phyloP scores from a whole-genome alignment of 2,888 invertebrate genomes.

The Furcula furcula region DNA sequence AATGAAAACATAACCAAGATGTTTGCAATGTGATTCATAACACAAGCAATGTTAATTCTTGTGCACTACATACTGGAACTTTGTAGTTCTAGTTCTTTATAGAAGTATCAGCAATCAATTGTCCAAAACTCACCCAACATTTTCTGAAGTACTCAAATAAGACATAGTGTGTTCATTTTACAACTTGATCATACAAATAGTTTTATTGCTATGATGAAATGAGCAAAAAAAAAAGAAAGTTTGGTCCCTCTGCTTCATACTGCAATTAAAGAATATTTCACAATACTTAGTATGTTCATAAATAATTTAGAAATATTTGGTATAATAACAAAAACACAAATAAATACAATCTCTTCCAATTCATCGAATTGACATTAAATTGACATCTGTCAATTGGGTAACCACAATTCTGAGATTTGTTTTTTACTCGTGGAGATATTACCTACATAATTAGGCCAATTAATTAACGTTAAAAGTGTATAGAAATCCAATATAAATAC shows the following conservation, averaged over 20 bases:
- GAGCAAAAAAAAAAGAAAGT: slow-evolving; percentile 40
- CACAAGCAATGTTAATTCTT: too few species aligned
- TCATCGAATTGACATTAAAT: slow-evolving; percentile 51
- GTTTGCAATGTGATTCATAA: too few species aligned
- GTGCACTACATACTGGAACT: too few species aligned
- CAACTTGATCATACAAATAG: slow-evolving; percentile 57
- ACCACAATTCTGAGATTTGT: slow-evolving; percentile 10
- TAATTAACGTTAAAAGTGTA: too few species aligned
- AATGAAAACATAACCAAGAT: too few species aligned
- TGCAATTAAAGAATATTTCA: slow-evolving; percentile 37
- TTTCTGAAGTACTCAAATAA: slow-evolving; percentile 79
- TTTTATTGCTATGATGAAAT: slow-evolving; percentile 43
- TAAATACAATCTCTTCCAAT: slow-evolving; percentile 47
- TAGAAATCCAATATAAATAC: too few species aligned
- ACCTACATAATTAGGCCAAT: neutral
- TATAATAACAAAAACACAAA: slow-evolving; percentile 46
- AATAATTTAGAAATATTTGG: slow-evolving; percentile 24
- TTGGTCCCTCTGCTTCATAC: slow-evolving; percentile 73
- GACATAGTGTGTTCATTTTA: slow-evolving; percentile 79
- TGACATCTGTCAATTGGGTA: slow-evolving; percentile 70
- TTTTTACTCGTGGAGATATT: neutral
- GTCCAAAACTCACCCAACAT: slow-evolving; percentile 68
- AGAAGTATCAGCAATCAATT: too few species aligned
- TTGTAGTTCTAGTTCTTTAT: too few species aligned
- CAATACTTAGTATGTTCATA: slow-evolving; percentile 12